Conservation (phyloP, 2,113 vertebrate genomes). For the Nymphicus hollandicus region DNA sequence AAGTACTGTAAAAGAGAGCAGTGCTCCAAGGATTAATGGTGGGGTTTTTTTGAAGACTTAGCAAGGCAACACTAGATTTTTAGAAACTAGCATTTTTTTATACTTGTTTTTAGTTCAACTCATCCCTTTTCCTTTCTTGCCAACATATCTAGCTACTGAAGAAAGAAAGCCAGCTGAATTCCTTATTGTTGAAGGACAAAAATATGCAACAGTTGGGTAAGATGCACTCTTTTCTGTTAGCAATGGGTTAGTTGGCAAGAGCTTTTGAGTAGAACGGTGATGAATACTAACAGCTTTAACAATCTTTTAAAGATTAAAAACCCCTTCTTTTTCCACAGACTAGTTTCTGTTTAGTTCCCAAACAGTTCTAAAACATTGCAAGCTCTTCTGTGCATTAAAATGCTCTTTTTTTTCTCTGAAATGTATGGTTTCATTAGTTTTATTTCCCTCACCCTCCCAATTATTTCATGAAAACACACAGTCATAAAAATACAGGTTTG, state of each 20-base stretch:
- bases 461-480: background rate
- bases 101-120: background rate
- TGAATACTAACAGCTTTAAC: constrained; percentile 1
- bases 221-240: constrained; percentile 22
- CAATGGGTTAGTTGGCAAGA: background rate
- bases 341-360: background rate
- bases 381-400: background rate
- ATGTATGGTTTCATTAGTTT: background rate
- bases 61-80: background rate
- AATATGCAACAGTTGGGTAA: constrained; percentile 95
- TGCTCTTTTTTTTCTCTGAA: background rate
- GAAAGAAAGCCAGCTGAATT: constrained; percentile 90
- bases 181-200: constrained; percentile 87
- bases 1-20: background rate
- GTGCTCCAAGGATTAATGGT: background rate
- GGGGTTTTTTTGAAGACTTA: background rate
- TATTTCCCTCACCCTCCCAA: accelerated
- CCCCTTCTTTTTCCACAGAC: background rate
- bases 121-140: constrained; percentile 31
- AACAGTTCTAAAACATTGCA: background rate
- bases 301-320: background rate
- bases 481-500: background rate
- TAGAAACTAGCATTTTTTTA: background rate
- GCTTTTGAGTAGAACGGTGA: background rate
- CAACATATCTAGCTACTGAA: constrained; percentile 75